Percentiles rank a stretch among this genome's conserved stretches.
Conservation (phyloP, 1,140 invertebrate genomes). For the Atta texana region DNA sequence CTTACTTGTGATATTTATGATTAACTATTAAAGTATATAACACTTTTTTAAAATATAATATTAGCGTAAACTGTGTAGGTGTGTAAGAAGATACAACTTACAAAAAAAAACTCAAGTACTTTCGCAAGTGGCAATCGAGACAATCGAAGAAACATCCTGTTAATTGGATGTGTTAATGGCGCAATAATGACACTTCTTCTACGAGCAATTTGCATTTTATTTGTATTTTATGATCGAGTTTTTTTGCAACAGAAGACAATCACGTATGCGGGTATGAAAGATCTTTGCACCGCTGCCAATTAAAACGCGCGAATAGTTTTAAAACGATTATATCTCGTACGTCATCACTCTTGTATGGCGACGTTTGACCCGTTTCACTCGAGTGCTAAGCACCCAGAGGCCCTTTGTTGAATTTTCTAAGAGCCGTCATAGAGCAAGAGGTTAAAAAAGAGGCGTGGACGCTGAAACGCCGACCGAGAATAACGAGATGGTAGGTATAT, state of each 20-base stretch:
- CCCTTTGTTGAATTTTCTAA: constrained; percentile 61
- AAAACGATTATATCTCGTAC: constrained; percentile 49
- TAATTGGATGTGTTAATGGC: constrained; percentile 41
- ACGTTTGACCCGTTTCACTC: constrained; percentile 57
- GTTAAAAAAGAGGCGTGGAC: constrained; percentile 60
- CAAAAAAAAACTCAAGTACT: constrained; percentile 50
- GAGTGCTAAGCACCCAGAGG: background rate
- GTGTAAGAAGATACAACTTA: constrained; percentile 4
- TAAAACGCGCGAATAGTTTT: constrained; percentile 36
- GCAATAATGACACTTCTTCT: constrained; percentile 34
- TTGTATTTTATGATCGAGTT: constrained; percentile 12
- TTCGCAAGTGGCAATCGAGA: constrained; percentile 48
- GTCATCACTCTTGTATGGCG: constrained; percentile 53
- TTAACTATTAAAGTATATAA: background rate
- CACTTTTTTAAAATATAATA: constrained; percentile 21
- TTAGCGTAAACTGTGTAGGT: constrained; percentile 13
- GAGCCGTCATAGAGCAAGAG: constrained; percentile 58
- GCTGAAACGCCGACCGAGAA: constrained; percentile 39
- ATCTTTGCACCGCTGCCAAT: background rate
- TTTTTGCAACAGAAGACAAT: background rate
- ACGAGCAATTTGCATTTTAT: constrained; percentile 57
- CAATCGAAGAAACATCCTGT: background rate
- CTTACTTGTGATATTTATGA: background rate
- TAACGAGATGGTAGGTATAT: constrained; percentile 48
- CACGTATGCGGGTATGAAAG: background rate